Conservation (phyloP, 2,797 vertebrate species). For the Gambusia yucatana region DNA sequence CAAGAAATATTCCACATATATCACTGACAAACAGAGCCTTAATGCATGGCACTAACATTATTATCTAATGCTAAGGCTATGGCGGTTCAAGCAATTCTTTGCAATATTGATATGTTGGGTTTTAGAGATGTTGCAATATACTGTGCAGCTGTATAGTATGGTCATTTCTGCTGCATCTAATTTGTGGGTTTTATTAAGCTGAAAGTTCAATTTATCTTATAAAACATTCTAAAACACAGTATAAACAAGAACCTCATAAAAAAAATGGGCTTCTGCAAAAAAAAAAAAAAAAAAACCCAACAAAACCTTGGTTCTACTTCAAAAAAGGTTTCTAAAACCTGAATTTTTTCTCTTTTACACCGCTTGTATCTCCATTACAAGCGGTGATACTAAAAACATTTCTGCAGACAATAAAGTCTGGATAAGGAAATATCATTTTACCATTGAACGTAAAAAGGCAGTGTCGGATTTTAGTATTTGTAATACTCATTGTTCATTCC, state of each 20-base stretch:
- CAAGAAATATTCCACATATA: not conserved
- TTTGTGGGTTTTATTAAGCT: not conserved
- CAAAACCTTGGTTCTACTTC: not conserved
- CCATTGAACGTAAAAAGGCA: not conserved
- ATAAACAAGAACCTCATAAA: not conserved
- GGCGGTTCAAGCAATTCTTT: not conserved
- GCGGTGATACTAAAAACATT: not conserved
- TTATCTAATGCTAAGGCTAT: not conserved
- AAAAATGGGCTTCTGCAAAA: not conserved
- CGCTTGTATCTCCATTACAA: not conserved
- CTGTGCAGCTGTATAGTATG: not conserved
- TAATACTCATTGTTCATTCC: constrained; percentile 44
- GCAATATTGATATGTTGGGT: not conserved
- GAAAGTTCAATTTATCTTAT: not conserved
- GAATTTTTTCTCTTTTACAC: not conserved
- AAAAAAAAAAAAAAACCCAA: not conserved
- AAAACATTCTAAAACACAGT: not conserved
- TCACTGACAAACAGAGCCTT: not conserved
- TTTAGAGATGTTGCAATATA: not conserved
- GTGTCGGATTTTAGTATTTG: constrained; percentile 46
- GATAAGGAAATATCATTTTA: not conserved
- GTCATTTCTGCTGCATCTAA: not conserved
- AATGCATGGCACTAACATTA: not conserved
- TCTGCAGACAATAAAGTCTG: not conserved
- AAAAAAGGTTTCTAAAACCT: not conserved